Conservation (phyloP, 1,140 invertebrate genomes). For the Caenorhabditis inopinata region DNA sequence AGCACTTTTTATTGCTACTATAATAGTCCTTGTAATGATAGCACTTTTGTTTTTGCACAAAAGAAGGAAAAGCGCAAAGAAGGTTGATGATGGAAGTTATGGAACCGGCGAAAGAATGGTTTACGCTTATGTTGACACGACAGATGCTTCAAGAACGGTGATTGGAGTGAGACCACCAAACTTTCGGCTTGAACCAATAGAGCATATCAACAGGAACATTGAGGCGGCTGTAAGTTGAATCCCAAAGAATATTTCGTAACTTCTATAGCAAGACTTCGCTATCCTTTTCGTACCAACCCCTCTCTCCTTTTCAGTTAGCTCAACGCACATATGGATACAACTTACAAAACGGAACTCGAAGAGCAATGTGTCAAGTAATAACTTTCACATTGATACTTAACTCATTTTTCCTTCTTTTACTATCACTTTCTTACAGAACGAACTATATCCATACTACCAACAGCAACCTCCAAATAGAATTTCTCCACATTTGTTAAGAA, state of each 20-base stretch:
- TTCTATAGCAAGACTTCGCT: not conserved
- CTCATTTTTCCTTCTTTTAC: not conserved
- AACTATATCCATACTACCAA: slow-evolving; percentile 26
- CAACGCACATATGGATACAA: slow-evolving; percentile 19
- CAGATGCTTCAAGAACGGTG: not conserved
- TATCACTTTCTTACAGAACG: slow-evolving; percentile 18
- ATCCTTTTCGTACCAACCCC: not conserved
- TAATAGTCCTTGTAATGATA: no score
- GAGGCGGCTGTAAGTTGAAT: not conserved
- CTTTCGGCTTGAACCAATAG: not conserved
- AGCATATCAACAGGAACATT: slow-evolving; percentile 9
- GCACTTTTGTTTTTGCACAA: not conserved
- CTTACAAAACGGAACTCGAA: not conserved
- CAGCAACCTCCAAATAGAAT: not conserved
- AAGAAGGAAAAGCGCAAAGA: not conserved
- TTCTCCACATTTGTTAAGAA: no score
- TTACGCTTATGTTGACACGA: not conserved
- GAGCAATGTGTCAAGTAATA: slow-evolving; percentile 26
- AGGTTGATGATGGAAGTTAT: not conserved
- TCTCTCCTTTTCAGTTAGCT: slow-evolving; percentile 10
- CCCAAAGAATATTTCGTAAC: not conserved
- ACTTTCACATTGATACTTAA: not conserved
- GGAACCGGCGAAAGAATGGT: not conserved
- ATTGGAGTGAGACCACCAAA: not conserved
- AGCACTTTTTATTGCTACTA: not conserved